Base-by-base conservation (phyloP, 2,888 invertebrate genomes). In the Eilema griseolum region DNA sequence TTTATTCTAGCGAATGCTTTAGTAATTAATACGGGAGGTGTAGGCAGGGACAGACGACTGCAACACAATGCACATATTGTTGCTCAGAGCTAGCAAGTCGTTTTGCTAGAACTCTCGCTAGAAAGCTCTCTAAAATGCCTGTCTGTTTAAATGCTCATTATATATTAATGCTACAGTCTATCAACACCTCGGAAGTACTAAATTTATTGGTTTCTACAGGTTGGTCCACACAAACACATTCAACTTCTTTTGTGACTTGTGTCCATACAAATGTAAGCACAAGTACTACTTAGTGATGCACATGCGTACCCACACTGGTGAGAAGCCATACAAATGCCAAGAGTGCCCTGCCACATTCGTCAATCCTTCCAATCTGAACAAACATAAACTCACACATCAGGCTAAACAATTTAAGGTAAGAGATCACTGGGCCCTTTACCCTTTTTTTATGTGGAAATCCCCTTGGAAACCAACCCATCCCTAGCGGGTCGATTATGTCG, bases 321-420 rank as follows among this genome's bases (percentile, higher is more conserved):
- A 95, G 85, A 95, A 95, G 81, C 95, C 95, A 0, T 94, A 95
- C 85, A 92, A 92, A 80, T 95, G 95, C 66, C 72, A 87, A 56
- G 89, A 95, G 72, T 97, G 97, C 82, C 94, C 95, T 4, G 93
- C 96, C 26, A 96, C 95, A 26, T 97, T 97, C 84, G 96, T 96
- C 78, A 96, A 96, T 83, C 96, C 96, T 5, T 96, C 96, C 23
- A 97, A 97, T 86, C 91, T 97, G 70, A 97, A 96, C 83, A 97
- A 97, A 85, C 97, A 97, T 83, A 93, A 96, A 77, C 92, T 96
- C 0, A 96, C 96, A 0, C 97, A 97, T 59, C 93, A 93, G 81
- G 95, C 92, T 77, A 95, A 95, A 77, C 95, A 93, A 81, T 94
- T 92, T 66, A 94, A 94, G 91, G 95, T 95, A 76, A 73, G 33